Evolutionary conservation across 2,113 vertebrate genomes (phyloP).

Genomic region (Salvelinus sp.): DNA sequence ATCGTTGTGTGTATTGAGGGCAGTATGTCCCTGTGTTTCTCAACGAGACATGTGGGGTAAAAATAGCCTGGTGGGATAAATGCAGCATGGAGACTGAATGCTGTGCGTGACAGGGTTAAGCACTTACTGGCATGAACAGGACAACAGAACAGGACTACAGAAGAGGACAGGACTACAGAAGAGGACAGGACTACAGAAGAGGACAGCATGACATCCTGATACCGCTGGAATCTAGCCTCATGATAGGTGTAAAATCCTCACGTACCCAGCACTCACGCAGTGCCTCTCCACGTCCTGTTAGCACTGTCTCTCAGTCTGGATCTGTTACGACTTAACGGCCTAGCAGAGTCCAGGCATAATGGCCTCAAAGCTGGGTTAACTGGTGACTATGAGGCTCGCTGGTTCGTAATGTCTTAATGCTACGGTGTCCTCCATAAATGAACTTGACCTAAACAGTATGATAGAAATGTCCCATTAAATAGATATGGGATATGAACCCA

Average conservation of each 20-base stretch:
- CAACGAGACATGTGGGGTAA: not conserved
- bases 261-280: not conserved
- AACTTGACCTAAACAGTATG: not conserved
- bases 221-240: not conserved
- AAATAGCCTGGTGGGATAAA: conserved; percentile 13
- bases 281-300: not conserved
- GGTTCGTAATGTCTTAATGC: not conserved
- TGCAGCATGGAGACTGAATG: not conserved
- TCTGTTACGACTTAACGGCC: not conserved
- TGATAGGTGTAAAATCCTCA: conserved; percentile 1
- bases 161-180: too few relatives aligned
- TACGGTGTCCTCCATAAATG: not conserved
- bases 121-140: not conserved
- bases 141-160: not conserved
- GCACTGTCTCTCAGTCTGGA: not conserved
- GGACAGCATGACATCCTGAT: not conserved
- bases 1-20: conserved; percentile 1
- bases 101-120: not conserved
- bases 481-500: not conserved
- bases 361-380: not conserved
- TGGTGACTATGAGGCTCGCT: not conserved
- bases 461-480: not conserved
- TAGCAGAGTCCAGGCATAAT: not conserved
- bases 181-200: too few relatives aligned
- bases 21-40: not conserved